These are phyloP conservation scores for Plecturocebus donacophilus DNA, from an alignment of 2,113 vertebrate genomes.

Conservation along the genomic window DNA sequence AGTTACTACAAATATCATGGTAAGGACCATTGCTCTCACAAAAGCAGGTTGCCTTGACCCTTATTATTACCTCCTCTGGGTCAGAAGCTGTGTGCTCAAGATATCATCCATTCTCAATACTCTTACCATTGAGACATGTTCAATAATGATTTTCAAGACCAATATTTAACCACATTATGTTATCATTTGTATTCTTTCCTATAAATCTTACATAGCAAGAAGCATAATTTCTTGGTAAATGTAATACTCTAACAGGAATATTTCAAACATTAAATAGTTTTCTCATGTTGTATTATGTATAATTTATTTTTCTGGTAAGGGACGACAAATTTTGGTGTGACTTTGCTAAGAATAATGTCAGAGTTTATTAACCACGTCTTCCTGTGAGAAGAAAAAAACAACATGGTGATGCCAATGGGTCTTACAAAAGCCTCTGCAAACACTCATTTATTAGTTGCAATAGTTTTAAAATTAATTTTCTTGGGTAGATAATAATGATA, in stretches of 20 bases:
- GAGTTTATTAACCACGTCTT: background rate
- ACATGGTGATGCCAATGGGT: background rate
- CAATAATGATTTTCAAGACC: background rate
- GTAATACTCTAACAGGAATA: too few relatives aligned
- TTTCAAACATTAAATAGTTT: background rate
- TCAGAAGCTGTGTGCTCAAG: background rate
- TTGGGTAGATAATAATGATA: background rate
- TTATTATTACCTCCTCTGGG: background rate
- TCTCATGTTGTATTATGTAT: background rate
- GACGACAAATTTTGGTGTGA: background rate
- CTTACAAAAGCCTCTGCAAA: background rate
- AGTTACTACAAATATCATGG: background rate
- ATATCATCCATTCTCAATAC: too few relatives aligned
- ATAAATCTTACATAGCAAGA: background rate
- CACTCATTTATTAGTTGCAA: background rate
- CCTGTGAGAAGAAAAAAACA: background rate
- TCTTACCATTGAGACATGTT: background rate
- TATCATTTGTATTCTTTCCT: background rate
- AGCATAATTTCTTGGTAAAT: background rate
- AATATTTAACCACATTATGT: background rate
- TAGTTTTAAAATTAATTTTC: background rate
- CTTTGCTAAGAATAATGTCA: background rate
- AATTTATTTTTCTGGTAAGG: background rate
- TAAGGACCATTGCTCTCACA: background rate
- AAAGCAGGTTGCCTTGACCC: too few relatives aligned